These are phyloP conservation scores for Pristionchus japonicus DNA, from an alignment of 2,888 invertebrate genomes.

Conservation along the genomic window DNA sequence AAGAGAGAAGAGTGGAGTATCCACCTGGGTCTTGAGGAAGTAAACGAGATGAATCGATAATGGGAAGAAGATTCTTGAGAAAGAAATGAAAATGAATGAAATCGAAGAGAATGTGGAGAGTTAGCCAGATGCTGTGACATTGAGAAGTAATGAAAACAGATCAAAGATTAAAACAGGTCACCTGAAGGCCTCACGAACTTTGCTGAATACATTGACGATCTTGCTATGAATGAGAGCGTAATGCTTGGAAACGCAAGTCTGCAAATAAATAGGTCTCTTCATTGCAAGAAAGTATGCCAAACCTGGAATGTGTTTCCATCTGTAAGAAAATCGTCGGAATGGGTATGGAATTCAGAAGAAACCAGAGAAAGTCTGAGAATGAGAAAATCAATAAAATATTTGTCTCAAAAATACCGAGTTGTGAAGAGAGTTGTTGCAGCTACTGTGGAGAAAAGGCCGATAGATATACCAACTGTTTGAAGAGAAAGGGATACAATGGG, in stretches of 20 bases:
- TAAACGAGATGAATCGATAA: neutral
- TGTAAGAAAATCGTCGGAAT: constrained; percentile 29
- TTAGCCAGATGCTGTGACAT: neutral
- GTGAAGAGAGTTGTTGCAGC: constrained; percentile 30
- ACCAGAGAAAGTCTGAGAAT: constrained; percentile 2
- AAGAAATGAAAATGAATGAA: constrained; percentile 9
- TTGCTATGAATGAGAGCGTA: constrained; percentile 42
- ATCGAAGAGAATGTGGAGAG: neutral
- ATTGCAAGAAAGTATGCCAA: neutral
- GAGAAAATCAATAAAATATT: no score
- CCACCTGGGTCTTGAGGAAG: constrained; percentile 6
- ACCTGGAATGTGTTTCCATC: constrained; percentile 40
- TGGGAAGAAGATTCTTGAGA: neutral
- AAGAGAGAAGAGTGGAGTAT: no score
- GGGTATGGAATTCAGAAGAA: constrained; percentile 29
- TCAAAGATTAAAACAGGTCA: neutral
- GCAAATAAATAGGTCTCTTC: no score
- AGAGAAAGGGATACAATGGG: neutral
- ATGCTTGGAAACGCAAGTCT: constrained; percentile 32
- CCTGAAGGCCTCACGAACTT: constrained; percentile 26
- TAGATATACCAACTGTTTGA: neutral
- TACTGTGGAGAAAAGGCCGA: neutral
- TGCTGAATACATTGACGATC: constrained; percentile 19
- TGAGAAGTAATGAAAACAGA: neutral
- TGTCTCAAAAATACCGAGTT: neutral